Conservation (phyloP, 2,113 vertebrate species). For the Cromileptes altivelis region DNA sequence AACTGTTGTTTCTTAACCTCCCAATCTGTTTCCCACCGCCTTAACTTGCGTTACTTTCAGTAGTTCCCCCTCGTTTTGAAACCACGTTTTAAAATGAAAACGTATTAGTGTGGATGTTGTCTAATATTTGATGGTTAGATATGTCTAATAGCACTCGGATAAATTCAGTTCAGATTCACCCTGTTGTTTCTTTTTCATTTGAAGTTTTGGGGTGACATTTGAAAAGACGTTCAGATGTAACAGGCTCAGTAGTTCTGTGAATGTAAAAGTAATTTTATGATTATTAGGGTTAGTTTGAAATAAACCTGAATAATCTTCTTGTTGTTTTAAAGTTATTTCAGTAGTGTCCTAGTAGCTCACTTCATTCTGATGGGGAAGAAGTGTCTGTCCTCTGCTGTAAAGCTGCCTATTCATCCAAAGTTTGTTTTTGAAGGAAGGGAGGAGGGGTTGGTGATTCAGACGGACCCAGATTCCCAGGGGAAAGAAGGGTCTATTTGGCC, state of each 20-base stretch:
- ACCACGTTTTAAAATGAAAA: too few relatives aligned
- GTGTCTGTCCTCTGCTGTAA: constrained; percentile 33
- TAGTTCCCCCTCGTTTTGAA: too few relatives aligned
- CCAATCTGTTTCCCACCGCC: too few relatives aligned
- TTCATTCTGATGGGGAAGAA: constrained; percentile 34
- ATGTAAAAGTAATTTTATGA: background rate
- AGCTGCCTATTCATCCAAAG: constrained; percentile 56
- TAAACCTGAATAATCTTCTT: background rate
- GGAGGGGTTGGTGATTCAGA: constrained; percentile 10
- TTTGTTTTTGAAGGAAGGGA: constrained; percentile 36
- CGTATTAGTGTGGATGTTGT: too few relatives aligned
- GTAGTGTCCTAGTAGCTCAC: background rate
- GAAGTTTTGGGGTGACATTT: background rate
- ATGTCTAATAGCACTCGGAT: background rate
- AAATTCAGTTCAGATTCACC: background rate
- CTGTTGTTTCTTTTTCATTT: background rate
- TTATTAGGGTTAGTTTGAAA: background rate
- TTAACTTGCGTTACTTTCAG: too few relatives aligned
- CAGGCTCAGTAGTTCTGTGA: background rate
- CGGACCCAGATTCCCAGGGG: constrained; percentile 65
- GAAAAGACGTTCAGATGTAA: background rate
- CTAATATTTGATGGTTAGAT: background rate
- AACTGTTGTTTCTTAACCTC: too few relatives aligned
- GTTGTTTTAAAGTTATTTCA: background rate
- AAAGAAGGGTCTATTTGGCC: constrained; percentile 71